Evolutionary conservation across 2,888 invertebrate species (phyloP), one percentile per base, ranked within the genome.

Genomic region (Entomobrya multifasciata): DNA sequence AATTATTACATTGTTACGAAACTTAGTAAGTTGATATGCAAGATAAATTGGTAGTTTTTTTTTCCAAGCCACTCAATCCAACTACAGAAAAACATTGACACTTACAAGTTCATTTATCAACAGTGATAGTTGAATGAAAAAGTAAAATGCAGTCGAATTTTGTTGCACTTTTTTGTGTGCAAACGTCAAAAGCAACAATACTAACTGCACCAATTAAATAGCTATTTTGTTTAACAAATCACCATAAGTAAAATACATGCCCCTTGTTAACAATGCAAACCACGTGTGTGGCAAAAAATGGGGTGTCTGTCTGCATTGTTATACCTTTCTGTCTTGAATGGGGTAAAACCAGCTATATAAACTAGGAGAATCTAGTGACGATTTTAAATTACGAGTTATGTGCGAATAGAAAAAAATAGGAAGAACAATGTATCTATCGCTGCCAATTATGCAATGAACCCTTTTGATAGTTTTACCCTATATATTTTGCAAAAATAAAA

Each of bases 51-150:
- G 36, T 13, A 15, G 25, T 47, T 70, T 22, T 49, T 70, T 70
- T 70, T 70, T 47, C 47, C 70, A 70, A 70, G 49, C 55, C 11
- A 74, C 11, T 20, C 44, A 67, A 44, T 13, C 22, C 0, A 25
- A 70, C 8, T 41, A 20, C 20, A 17, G 10, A 8, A 17, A 41
- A 36, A 36, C 41, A 47, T 8, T 15, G 3, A 41, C 41, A 22
- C n/a, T 67, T 67, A 44, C 67, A 67, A 67, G 67, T 67, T 67
- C 67, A 22, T 44, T 17, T 67, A 67, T 67, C 67, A 44, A 44
- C 13, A 49, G 13, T 5, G 60, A 60, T 60, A 60, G 17, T 52
- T 2, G 47, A 2, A n/a, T 1, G 11, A 47, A 10, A 47, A 10
- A 47, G 47, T 15, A 15, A 52, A 52, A 52, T 52, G 1, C 5